These are phyloP conservation scores for Mobula birostris DNA, from an alignment of 2,113 vertebrate species.

Conservation along the genomic window DNA sequence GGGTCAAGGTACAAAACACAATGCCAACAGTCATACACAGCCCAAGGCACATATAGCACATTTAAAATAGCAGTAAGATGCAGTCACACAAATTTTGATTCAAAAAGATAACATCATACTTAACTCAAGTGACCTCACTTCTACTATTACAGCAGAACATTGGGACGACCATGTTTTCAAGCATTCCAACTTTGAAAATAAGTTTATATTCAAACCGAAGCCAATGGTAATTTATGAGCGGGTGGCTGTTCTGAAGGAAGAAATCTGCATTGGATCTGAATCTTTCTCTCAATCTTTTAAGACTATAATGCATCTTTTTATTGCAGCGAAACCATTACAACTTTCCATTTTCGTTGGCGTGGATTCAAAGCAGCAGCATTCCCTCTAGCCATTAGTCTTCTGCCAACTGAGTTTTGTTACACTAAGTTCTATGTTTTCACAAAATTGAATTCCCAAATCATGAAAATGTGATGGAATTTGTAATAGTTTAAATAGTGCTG, in stretches of 20 bases:
- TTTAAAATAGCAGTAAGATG: too few species aligned
- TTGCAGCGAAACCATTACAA: neutral
- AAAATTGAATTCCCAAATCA: constrained; percentile 12
- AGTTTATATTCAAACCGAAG: neutral
- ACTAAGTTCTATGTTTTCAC: neutral
- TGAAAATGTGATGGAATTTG: constrained; percentile 16
- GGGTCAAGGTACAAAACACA: too few species aligned
- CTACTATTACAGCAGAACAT: too few species aligned
- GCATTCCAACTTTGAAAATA: neutral
- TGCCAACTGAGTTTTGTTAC: neutral
- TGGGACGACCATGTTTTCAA: neutral
- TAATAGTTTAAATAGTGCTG: neutral
- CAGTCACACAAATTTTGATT: too few species aligned
- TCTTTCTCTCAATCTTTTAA: constrained; percentile 6
- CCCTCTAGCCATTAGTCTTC: constrained; percentile 9
- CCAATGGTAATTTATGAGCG: neutral
- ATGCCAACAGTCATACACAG: too few species aligned
- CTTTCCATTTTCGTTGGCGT: neutral
- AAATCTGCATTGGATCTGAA: neutral
- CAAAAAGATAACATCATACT: too few species aligned
- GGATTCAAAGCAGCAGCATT: neutral
- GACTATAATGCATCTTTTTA: neutral
- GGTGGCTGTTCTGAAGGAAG: neutral
- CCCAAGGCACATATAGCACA: too few species aligned
- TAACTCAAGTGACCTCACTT: too few species aligned